Evolutionary conservation across 2,113 vertebrate species (phyloP), one percentile per base, ranked within the genome.

Genomic region (Gymnarchus niloticus): DNA sequence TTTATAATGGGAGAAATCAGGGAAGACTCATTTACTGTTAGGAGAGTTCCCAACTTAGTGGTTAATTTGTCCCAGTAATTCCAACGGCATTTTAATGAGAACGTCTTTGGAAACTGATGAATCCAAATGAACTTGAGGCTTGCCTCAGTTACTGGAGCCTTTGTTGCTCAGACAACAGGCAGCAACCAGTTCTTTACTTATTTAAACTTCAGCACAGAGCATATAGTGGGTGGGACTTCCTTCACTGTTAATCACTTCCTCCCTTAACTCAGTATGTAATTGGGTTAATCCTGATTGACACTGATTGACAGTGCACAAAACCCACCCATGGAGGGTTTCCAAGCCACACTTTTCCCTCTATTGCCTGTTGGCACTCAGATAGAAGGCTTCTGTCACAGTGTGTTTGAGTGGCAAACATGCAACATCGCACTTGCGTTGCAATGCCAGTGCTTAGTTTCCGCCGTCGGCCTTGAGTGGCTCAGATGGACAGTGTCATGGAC

Each of bases 1-100:
- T 81, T 81, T 59, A 57, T 81, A 85, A 85, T 61, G 41, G 46
- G 44, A 49, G 56, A 54, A 59, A 54, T 28, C 85, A 86, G 17
- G 19, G 19, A 49, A 61, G 77, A 9, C 41, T 86, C 54, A 46
- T 81, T 81, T 52, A 61, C 73, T 51, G 54, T 44, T 37, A 23
- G 56, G 21, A 17, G 44, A 19, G 5, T 10, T 81, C 77, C 84
- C 56, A 81, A 56, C 56, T 81, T 56, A 61, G 56, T 51, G 56
- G 77, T 17, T 44, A 44, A 59, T 86, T 86, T 86, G 44, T 48
- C 77, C 14, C 37, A 49, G 76, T 56, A 85, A 81, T 81, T 56
- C 46, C 49, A 54, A n/a, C 33, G 52, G 28, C 51, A 56, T 85
- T 85, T 54, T 25, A 56, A 85, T 73, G 59, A 37, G 10, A 6